Evolutionary conservation across 2,888 invertebrate genomes (phyloP).

Genomic region (Platycnemis pennipes): DNA sequence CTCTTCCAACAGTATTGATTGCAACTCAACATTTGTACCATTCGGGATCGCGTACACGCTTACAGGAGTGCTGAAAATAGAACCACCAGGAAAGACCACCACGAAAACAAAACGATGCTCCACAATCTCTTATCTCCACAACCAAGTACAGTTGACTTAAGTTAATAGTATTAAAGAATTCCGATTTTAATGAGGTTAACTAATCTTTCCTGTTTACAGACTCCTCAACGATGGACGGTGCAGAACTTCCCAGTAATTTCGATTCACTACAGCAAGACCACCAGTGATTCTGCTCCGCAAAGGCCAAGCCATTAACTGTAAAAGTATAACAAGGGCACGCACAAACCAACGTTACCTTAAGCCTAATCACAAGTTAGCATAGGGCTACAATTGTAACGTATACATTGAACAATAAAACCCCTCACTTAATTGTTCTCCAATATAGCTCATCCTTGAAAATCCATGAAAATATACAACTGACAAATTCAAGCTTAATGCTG

Average conservation of each 20-base stretch:
- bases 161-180: not conserved
- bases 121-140: no score
- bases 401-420: no score
- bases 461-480: not conserved
- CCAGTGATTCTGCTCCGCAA: slow-evolving; percentile 15
- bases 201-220: not conserved
- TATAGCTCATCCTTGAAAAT: not conserved
- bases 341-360: slow-evolving; percentile 1
- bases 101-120: not conserved
- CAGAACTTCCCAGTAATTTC: not conserved
- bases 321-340: slow-evolving; percentile 41
- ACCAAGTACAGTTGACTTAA: not conserved
- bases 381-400: not conserved
- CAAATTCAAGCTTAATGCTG: not conserved
- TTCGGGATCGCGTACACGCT: no score
- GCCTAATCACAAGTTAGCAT: not conserved
- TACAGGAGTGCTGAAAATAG: no score
- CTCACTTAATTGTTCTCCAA: not conserved
- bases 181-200: not conserved
- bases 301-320: slow-evolving; percentile 25
- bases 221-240: not conserved
- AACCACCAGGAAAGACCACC: slow-evolving; percentile 15
- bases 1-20: not conserved
- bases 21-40: not conserved
- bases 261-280: not conserved